Conservation (phyloP, 2,113 vertebrate genomes). For the Antennarius striatus region DNA sequence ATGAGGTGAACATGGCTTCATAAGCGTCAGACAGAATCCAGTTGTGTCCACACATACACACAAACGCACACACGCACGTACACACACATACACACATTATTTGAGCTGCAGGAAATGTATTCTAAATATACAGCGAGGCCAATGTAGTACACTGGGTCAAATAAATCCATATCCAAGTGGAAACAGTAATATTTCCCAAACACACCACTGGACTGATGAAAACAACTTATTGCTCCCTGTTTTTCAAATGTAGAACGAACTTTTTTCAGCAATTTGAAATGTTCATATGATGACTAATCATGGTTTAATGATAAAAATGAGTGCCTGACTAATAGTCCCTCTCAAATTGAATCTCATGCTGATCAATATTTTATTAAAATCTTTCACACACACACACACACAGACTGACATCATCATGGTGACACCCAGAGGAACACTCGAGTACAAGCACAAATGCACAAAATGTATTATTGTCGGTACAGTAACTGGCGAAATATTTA, state of each 20-base stretch:
- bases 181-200: constrained; percentile 59
- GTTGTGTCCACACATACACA: constrained; percentile 46
- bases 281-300: constrained; percentile 31
- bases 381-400: constrained; percentile 25
- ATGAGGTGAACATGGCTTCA: constrained; percentile 39
- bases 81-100: constrained; percentile 36
- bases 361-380: constrained; percentile 37
- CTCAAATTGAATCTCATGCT: background rate
- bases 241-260: constrained; percentile 6
- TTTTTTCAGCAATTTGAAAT: background rate
- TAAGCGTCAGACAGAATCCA: constrained; percentile 49
- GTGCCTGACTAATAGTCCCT: background rate
- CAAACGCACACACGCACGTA: no score
- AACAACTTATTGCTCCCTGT: constrained; percentile 20
- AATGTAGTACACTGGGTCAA: constrained; percentile 61
- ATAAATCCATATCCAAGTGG: constrained; percentile 71
- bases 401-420: background rate
- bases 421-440: constrained; percentile 19
- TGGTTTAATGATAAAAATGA: constrained; percentile 17
- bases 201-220: constrained; percentile 14
- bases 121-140: constrained; percentile 62
- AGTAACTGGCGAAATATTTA: constrained; percentile 73
- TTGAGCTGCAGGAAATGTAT: constrained; percentile 59
- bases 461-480: constrained; percentile 59
- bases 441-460: constrained; percentile 8